Base-by-base conservation (phyloP, 1,140 invertebrate genomes). In the Drosophila rufa region DNA sequence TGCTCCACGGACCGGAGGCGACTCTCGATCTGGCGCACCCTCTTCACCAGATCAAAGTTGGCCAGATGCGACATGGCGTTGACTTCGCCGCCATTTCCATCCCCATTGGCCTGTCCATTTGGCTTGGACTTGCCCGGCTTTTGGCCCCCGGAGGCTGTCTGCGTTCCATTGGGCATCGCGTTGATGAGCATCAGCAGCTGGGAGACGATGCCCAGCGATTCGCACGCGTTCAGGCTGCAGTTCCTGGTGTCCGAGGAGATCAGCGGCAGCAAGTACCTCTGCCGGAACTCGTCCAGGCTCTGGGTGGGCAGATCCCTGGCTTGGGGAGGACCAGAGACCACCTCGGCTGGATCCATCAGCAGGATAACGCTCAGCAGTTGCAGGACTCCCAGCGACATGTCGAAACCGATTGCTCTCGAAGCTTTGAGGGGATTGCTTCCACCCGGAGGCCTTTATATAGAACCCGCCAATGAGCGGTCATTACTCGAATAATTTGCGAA, bases 1-100 rank as follows among this genome's bases (percentile, higher is more conserved):
- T 96, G 96, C 93, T 97, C 96, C 68, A 97, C 95, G 1, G 96
- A 95, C 67, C 95, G 93, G 11, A 97, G 84, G 58, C 96, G 93
- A 64, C 95, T 94, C 76, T 97, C 96, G 19, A 96, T 92, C 66
- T 95, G 94, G 0, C 91, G 74, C 25, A 92, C 89, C 14, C 94
- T 74, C 68, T 92, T 92, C 7, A 75, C 48, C 42, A 90, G 58
- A 45, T 85, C 80, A 33, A 79, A 82, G 6, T 69, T 77, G 15
- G 65, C 61, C 40, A 84, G 53, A 48, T 79, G 70, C 3, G 83
- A 74, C 58, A 82, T 60, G 55, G 74, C 55, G 27, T 78, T 64
- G 0, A 75, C 69, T 38, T 79, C 78, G 19, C 80, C 85, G 30
- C 43, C 25, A 15, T 12, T 19, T 5, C 40, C 36, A n/a, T 79